Evolutionary conservation across 2,113 vertebrate species (phyloP).

Genomic region (Burhinus oedicnemus): DNA sequence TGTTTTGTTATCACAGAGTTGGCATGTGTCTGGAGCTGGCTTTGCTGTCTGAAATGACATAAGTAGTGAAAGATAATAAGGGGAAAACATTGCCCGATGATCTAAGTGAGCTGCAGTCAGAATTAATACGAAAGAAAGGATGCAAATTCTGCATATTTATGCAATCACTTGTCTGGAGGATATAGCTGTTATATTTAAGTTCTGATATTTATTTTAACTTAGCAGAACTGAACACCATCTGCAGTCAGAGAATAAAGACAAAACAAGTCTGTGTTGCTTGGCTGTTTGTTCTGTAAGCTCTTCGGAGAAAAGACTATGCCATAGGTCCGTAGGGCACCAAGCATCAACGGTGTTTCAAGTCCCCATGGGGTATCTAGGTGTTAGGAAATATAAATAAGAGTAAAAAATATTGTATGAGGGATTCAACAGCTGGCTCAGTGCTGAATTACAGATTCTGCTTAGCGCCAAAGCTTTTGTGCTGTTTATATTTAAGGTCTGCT

Average conservation of each 20-base stretch:
- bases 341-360: not conserved
- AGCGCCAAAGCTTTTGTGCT: not conserved
- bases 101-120: not conserved
- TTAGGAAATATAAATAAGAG: constrained; percentile 11
- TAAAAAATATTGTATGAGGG: not conserved
- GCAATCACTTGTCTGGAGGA: constrained; percentile 35
- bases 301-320: not conserved
- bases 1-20: not conserved
- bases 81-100: not conserved
- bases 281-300: not conserved
- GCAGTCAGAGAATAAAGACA: constrained; percentile 13
- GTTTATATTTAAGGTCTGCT: constrained; percentile 12
- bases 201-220: constrained; percentile 50
- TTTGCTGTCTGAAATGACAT: not conserved
- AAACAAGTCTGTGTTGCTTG: constrained; percentile 16
- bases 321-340: not conserved
- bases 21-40: not conserved
- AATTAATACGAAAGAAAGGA: not conserved
- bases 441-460: not conserved
- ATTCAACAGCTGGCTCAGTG: not conserved
- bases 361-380: not conserved
- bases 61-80: not conserved
- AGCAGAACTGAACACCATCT: constrained; percentile 27
- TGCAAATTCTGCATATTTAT: constrained; percentile 33
- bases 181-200: constrained; percentile 23